Base-by-base conservation (phyloP, 2,797 vertebrate genomes). In the Sparidentex hasta region DNA sequence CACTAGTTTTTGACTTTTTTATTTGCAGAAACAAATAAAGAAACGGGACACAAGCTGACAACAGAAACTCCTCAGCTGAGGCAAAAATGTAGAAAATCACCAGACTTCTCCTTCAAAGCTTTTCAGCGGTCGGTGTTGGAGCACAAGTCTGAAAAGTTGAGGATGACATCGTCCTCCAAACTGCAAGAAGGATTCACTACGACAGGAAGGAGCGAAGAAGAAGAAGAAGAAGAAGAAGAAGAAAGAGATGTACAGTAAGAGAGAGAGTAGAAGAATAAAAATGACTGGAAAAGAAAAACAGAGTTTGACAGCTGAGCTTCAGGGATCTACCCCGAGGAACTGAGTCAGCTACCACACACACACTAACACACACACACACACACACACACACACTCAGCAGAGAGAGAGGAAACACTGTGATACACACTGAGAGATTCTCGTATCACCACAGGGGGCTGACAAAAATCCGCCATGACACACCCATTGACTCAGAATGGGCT, bases 381-480 rank as follows among this genome's bases (percentile, higher is more conserved):
- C 27, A 52, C 23, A 65, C 52, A 17, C 33, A 57, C 48, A 50
- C 21, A 43, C 9, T 12, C 9, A 43, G 41, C 6, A 43, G 41
- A 67, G 51, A 56, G 51, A 48, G 14, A 70, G 21, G 27, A 21
- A 63, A 46, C 21, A 29, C 43, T 56, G 48, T 2, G 13, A 33
- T 33, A 71, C 77, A 63, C 65, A 56, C 58, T 48, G n/a, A n/a
- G 51, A 72, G 43, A 57, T 75, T 63, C 76, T 76, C 48, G 29
- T 59, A 70, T 82, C 89, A 81, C 89, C 54, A 58, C 82, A 71
- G 85, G 89, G 69, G 89, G 82, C 76, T 90, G 86, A 90, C 84
- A 89, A 78, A 89, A 84, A 88, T 64, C 83, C 25, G 47, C 69
- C 88, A 87, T 84, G 87, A 91, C 87, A 89, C 88, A 87, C 81